A percentile compares a stretch with the other conserved stretches of the same genome.
phyloP scores from a whole-genome alignment of 2,888 invertebrate genomes.

The Thymelicus sylvestris region DNA sequence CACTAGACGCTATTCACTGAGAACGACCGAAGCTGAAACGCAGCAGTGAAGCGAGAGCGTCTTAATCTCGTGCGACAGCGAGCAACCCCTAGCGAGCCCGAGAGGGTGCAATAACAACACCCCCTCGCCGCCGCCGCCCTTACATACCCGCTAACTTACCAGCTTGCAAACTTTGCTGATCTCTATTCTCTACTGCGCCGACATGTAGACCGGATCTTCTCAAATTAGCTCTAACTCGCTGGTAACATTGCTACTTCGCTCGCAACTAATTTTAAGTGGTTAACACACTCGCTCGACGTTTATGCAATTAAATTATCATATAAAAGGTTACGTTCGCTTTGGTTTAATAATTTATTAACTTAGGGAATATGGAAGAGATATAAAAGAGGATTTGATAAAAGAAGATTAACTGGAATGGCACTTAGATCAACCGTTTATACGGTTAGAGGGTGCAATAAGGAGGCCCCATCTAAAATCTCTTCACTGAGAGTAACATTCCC shows the following conservation, averaged over 20 bases:
- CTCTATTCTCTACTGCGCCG: conserved; percentile 78
- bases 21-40: conserved; percentile 68
- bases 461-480: conserved; percentile 5
- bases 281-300: not conserved
- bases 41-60: conserved; percentile 74
- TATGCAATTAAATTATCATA: not conserved
- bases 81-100: conserved; percentile 78
- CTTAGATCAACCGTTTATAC: conserved; percentile 6
- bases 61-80: conserved; percentile 80
- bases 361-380: not conserved
- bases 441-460: conserved; percentile 20
- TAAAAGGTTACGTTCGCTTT: not conserved
- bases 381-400: not conserved
- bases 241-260: conserved; percentile 27
- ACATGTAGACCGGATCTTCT: conserved; percentile 73
- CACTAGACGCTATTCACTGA: conserved; percentile 63
- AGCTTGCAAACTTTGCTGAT: conserved; percentile 77
- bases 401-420: not conserved
- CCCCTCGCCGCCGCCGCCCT: conserved; percentile 57
- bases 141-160: conserved; percentile 64
- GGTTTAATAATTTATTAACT: not conserved
- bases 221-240: conserved; percentile 68
- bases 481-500: no score
- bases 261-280: conserved; percentile 15
- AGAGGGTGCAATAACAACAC: conserved; percentile 82